Conservation (phyloP, 2,888 invertebrate species). For the Crossocerus cetratus region DNA sequence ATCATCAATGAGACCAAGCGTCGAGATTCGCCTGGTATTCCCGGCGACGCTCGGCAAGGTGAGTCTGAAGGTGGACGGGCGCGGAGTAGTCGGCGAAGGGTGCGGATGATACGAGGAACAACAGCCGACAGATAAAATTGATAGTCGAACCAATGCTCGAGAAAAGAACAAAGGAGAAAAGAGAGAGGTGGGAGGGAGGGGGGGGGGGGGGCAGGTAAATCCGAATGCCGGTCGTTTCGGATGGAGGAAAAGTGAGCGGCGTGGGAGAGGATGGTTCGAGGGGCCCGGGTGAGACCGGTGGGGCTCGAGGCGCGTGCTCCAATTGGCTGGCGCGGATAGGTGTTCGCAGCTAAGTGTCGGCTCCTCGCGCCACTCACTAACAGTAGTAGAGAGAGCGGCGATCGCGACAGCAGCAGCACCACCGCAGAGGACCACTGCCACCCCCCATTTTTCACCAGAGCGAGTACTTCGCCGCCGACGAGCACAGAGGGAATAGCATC, state of each 20-base stretch:
- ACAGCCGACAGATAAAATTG: not conserved
- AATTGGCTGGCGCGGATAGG: slow-evolving; percentile 65
- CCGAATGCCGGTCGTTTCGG: slow-evolving; percentile 9
- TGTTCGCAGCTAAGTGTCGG: slow-evolving; percentile 67
- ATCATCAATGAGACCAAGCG: no score
- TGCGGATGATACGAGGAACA: no score
- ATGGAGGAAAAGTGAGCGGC: slow-evolving; percentile 12
- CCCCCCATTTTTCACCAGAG: not conserved
- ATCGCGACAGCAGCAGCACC: slow-evolving; percentile 7
- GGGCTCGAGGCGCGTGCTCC: slow-evolving; percentile 41
- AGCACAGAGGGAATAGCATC: not conserved
- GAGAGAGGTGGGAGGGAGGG: no score
- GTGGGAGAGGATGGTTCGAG: slow-evolving; percentile 14
- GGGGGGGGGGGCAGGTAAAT: not conserved
- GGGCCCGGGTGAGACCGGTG: slow-evolving; percentile 20
- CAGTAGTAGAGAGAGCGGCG: slow-evolving; percentile 65
- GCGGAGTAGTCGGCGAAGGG: no score
- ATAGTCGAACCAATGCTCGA: no score
- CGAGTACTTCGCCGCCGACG: no score
- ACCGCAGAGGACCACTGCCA: not conserved
- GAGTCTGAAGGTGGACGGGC: no score
- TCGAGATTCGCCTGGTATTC: no score
- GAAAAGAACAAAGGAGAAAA: not conserved
- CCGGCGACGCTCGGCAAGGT: no score
- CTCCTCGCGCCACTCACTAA: slow-evolving; percentile 58